phyloP scores from a whole-genome alignment of 2,797 vertebrate species.

The Phalloptychus januarius region DNA sequence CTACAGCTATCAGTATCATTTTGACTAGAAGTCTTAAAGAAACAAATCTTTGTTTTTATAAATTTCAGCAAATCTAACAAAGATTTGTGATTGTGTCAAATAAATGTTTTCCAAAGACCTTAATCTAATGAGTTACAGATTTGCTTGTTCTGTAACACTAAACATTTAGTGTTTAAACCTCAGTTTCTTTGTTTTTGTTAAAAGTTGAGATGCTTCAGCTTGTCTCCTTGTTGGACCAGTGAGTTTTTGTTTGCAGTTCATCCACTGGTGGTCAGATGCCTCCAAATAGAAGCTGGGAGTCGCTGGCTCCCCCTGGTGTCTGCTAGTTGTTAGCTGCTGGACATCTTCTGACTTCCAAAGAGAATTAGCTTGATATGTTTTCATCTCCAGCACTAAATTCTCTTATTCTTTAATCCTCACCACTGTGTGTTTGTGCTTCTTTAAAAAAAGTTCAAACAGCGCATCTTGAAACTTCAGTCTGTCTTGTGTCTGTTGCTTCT shows the following conservation, averaged over 20 bases:
- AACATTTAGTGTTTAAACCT: not conserved
- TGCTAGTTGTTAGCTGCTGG: not conserved
- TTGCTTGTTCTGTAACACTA: not conserved
- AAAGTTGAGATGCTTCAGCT: not conserved
- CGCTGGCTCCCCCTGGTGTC: not conserved
- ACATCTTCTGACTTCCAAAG: not conserved
- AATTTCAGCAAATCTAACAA: not conserved
- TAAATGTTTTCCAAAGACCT: not conserved
- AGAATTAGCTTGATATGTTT: not conserved
- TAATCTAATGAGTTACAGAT: not conserved
- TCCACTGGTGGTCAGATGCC: not conserved
- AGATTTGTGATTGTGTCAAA: too few species aligned
- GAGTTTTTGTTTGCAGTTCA: not conserved
- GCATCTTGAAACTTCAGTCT: not conserved
- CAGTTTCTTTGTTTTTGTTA: not conserved
- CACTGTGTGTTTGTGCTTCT: not conserved
- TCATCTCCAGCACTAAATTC: not conserved
- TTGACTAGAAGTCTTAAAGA: not conserved
- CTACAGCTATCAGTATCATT: not conserved
- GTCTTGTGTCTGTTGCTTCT: not conserved
- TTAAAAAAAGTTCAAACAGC: not conserved
- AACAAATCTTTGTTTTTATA: not conserved
- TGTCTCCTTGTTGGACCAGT: not conserved
- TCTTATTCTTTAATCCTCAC: not conserved
- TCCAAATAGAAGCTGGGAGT: not conserved